Evolutionary conservation across 2,888 invertebrate species (phyloP), one percentile per base, ranked within the genome.

Genomic region (Drosophila meridiana): DNA sequence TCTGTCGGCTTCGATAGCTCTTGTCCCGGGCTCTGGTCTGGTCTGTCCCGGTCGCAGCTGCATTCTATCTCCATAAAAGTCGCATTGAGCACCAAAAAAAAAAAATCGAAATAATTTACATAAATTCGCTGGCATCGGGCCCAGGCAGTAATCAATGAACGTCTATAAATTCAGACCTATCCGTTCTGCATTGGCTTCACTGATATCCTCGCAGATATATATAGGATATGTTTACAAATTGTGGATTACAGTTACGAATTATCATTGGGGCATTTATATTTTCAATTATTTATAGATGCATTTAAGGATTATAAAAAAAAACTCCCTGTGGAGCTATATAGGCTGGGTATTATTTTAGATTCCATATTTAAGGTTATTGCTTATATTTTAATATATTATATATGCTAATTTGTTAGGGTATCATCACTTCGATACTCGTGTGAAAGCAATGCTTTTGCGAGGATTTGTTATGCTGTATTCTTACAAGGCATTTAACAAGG

Each of bases 1-100:
- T 75, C 62, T 63, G 71, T 8, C 61, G 62, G 63, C 34, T 20
- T 47, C n/a, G 34, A 57, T 38, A n/a, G 6, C 42, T 42, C 7
- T n/a, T n/a, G n/a, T 13, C 42, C 5, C 20, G 20, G n/a, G 13
- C 13, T 11, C 14, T 40, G 32, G 26, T 14, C 38, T 14, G 48
- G 30, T 26, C 53, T 64, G 67, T 55, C 38, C 53, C 58, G 50
- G 59, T 53, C 77, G 60, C 86, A 89, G 85, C 83, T 85, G 90
- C 85, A 85, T 80, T 89, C 72, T 77, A 84, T 90, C 87, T 79
- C 76, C 90, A 89, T 87, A 90, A 87, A 87, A 74, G 89, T 90
- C 86, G 72, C 83, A 74, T 65, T 73, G 67, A 76, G 72, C 68
- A 64, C 53, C 60, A 71, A 48, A 14, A 47, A 48, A 48, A 47